Evolutionary conservation across 2,888 invertebrate genomes (phyloP).

Genomic region (Pyrocoelia pectoralis): DNA sequence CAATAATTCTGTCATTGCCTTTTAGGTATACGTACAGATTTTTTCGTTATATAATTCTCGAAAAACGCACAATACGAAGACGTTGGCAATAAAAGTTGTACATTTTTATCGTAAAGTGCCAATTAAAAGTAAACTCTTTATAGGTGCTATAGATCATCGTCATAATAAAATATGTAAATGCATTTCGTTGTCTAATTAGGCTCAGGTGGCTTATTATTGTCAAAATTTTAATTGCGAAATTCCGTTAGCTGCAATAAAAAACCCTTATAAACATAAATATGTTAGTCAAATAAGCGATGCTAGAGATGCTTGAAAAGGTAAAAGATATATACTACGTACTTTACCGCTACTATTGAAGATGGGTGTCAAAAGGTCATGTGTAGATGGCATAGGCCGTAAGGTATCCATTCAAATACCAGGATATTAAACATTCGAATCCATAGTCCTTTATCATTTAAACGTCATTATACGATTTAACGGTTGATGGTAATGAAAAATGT

Average conservation of each 20-base stretch:
- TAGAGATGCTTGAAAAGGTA: not conserved
- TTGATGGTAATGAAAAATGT: not conserved
- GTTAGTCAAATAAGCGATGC: slow-evolving; percentile 4
- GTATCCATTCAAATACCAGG: slow-evolving; percentile 19
- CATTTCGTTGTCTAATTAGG: not conserved
- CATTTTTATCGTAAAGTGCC: not conserved
- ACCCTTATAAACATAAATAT: not conserved
- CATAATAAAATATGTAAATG: not conserved
- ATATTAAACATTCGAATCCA: slow-evolving; percentile 17
- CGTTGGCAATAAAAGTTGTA: not conserved
- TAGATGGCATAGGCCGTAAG: slow-evolving; percentile 19
- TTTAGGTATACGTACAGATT: no score
- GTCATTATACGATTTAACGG: not conserved
- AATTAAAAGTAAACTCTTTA: not conserved
- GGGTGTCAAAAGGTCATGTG: slow-evolving; percentile 28
- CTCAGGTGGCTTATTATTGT: not conserved
- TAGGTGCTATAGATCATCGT: not conserved
- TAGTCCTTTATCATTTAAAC: not conserved
- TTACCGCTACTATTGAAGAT: slow-evolving; percentile 26
- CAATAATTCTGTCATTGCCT: no score
- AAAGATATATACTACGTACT: slow-evolving; percentile 13
- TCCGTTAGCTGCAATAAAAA: not conserved
- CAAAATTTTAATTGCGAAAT: not conserved
- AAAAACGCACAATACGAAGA: no score
- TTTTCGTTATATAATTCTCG: no score